phyloP scores from a whole-genome alignment of 2,797 vertebrate species.

The Sebastes flavidus region DNA sequence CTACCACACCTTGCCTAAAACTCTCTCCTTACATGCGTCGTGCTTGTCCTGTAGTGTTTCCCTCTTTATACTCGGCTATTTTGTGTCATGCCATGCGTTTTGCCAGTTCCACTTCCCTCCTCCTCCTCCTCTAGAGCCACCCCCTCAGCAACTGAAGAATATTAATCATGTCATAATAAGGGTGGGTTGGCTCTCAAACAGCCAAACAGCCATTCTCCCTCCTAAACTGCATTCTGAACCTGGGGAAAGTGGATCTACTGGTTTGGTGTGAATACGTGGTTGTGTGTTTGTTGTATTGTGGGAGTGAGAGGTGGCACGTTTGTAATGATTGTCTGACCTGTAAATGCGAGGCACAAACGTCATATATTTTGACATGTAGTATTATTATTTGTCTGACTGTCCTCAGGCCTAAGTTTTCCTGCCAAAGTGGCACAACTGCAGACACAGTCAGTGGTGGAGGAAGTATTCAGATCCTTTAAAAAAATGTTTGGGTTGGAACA shows the following conservation, averaged over 20 bases:
- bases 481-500: too few relatives aligned
- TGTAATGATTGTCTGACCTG: not conserved
- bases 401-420: conserved; percentile 3
- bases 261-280: conserved; percentile 64
- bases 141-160: conserved; percentile 42
- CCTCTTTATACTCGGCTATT: conserved; percentile 18
- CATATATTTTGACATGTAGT: not conserved
- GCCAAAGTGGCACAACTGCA: conserved; percentile 1
- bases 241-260: conserved; percentile 72
- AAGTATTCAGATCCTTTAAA: too few relatives aligned
- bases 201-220: conserved; percentile 61
- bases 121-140: conserved; percentile 9
- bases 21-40: not conserved
- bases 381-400: conserved; percentile 5
- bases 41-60: not conserved
- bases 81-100: conserved; percentile 34
- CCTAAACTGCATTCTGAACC: conserved; percentile 4
- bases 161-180: conserved; percentile 56
- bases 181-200: conserved; percentile 58
- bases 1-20: not conserved
- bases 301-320: not conserved
- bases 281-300: conserved; percentile 25
- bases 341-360: not conserved
- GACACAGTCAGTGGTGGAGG: not conserved
- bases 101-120: conserved; percentile 60